These are phyloP conservation scores for Conus canariensis DNA, from an alignment of 2,888 invertebrate genomes.

Conservation along the genomic window DNA sequence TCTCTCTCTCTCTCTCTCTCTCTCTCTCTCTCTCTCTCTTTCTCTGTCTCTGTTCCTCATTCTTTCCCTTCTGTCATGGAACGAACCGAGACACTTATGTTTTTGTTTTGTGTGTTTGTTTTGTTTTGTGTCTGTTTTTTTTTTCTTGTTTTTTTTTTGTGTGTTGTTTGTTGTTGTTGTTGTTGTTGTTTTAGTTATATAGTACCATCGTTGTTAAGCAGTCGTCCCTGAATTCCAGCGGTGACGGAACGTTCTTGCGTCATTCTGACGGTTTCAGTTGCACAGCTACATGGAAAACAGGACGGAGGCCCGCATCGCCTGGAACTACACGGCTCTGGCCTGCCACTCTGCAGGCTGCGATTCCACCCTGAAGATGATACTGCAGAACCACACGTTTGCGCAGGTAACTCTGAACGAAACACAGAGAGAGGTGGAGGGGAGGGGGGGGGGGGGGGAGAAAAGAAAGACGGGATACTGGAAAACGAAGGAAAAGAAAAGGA, in stretches of 20 bases:
- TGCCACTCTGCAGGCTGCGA: constrained; percentile 64
- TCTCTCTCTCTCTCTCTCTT: too few relatives aligned
- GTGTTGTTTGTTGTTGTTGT: background rate
- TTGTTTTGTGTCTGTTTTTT: background rate
- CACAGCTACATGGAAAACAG: constrained; percentile 24
- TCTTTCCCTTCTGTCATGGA: too few relatives aligned
- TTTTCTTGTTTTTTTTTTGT: background rate
- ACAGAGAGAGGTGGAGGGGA: background rate
- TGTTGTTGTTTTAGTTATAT: background rate
- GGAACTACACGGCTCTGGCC: constrained; percentile 52
- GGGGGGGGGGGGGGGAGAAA: too few relatives aligned
- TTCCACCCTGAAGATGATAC: constrained; percentile 54
- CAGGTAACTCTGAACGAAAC: background rate
- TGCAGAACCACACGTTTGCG: constrained; percentile 41
- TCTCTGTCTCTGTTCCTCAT: too few relatives aligned
- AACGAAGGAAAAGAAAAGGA: too few relatives aligned
- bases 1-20: too few relatives aligned
- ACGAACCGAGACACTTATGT: too few relatives aligned
- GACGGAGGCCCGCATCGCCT: constrained; percentile 38
- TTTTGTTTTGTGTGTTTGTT: background rate
- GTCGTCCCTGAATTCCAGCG: too few relatives aligned
- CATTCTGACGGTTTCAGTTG: constrained; percentile 2
- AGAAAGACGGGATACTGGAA: too few relatives aligned
- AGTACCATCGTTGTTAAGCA: too few relatives aligned
- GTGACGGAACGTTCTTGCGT: too few relatives aligned